Evolutionary conservation across 2,113 vertebrate genomes (phyloP), one percentile per base, ranked within the genome.

Genomic region (Ceyx cyanopectus): DNA sequence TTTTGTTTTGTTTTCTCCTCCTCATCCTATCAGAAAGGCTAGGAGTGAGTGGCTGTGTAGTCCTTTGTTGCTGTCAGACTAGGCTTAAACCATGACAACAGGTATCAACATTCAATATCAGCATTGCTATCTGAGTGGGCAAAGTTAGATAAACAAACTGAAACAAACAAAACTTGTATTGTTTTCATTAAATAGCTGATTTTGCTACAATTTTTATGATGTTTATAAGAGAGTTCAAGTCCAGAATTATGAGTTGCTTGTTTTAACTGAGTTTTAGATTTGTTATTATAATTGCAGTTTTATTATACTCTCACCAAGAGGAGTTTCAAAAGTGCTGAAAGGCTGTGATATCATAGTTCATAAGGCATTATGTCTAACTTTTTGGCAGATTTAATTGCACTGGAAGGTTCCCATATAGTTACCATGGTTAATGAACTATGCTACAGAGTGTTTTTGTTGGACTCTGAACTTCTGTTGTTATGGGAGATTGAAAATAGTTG

Each of bases 401-500:
- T 94, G 37, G 60, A 34, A 85, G 67, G 29, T 94, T 97, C 81
- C 56, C 50, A 81, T 58, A 32, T 87, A 95, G 70, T 93, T 92
- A 68, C 24, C 94, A 51, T 96, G 74, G 29, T 94, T 97, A 97
- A 93, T 93, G 90, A 94, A 93, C 78, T 91, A 61, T 95, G 46
- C 84, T 79, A 37, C 57, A 51, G 65, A 86, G 73, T 93, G 48
- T 81, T 63, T 93, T 93, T 95, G 79, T 92, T 95, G 61, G 92
- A 76, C 75, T 95, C 46, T 77, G 37, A 24, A 69, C 65, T 90
- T 40, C 62, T 78, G 27, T 92, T 92, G 56, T 93, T 94, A 94
- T 87, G 84, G 85, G 79, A 96, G 45, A 73, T 83, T 83, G 76
- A 92, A 97, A 97, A 81, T 82, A 92, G 45, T 90, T 92, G 30